phyloP scores from a whole-genome alignment of 2,888 invertebrate genomes.

The Campopleginae sp. region DNA sequence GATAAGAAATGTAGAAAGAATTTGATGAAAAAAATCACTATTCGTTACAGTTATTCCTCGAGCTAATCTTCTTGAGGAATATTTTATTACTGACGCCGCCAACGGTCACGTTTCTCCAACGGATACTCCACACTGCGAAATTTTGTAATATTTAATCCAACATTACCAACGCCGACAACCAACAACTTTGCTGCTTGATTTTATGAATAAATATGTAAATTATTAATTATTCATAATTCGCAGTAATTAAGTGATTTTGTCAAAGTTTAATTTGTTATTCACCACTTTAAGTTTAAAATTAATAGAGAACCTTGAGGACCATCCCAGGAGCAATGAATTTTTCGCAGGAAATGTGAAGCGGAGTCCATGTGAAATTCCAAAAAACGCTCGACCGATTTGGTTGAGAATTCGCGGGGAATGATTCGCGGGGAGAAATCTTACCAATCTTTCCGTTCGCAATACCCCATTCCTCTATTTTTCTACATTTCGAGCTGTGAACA shows the following conservation, averaged over 20 bases:
- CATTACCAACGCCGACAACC: not conserved
- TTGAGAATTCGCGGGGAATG: too few relatives aligned
- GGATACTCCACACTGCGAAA: not conserved
- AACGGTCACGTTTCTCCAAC: not conserved
- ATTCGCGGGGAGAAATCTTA: too few relatives aligned
- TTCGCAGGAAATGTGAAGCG: too few relatives aligned
- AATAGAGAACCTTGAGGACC: too few relatives aligned
- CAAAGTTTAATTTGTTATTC: not conserved
- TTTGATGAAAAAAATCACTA: not conserved
- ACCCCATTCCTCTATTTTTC: too few relatives aligned
- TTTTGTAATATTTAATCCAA: not conserved
- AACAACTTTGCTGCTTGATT: not conserved
- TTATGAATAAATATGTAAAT: not conserved
- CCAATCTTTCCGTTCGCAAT: too few relatives aligned
- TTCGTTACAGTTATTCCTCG: not conserved
- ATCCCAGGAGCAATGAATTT: too few relatives aligned
- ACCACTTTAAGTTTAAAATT: not conserved
- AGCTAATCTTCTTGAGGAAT: not conserved
- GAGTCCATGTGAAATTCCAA: too few relatives aligned
- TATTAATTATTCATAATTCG: too few relatives aligned
- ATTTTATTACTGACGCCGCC: not conserved
- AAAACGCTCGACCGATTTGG: too few relatives aligned
- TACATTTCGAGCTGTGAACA: too few relatives aligned
- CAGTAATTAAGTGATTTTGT: too few relatives aligned
- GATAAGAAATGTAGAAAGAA: not conserved